These are phyloP conservation scores for Oryctes rhinoceros DNA, from an alignment of 1,140 invertebrate genomes.

Conservation along the genomic window DNA sequence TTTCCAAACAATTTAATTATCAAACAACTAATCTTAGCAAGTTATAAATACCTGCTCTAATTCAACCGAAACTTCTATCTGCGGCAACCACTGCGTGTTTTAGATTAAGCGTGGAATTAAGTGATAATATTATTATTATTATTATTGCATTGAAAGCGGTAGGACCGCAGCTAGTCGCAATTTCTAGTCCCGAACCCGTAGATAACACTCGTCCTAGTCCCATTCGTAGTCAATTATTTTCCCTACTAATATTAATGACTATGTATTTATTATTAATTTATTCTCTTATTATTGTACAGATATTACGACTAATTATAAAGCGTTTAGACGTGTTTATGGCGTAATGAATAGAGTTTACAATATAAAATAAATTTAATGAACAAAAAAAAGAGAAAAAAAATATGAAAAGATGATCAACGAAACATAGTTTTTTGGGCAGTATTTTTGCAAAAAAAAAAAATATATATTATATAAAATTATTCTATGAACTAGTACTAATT, in stretches of 20 bases:
- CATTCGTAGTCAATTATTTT: constrained; percentile 59
- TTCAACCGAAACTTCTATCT: background rate
- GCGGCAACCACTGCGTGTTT: constrained; percentile 32
- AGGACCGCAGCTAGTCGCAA: constrained; percentile 40
- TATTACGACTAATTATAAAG: background rate
- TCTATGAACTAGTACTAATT: constrained; percentile 40
- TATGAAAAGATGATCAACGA: constrained; percentile 46
- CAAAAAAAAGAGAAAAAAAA: constrained; percentile 35
- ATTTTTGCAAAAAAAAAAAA: constrained; percentile 58
- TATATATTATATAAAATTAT: constrained; percentile 42
- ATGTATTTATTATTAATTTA: constrained; percentile 33
- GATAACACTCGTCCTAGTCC: constrained; percentile 53
- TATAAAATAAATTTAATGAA: constrained; percentile 36
- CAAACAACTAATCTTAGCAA: background rate
- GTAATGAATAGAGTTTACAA: constrained; percentile 37
- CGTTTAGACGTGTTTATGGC: constrained; percentile 13
- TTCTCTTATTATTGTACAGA: background rate
- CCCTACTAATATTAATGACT: constrained; percentile 38
- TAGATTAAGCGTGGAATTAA: constrained; percentile 48
- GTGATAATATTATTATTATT: constrained; percentile 22
- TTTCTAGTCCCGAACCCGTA: constrained; percentile 47
- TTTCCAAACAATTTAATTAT: background rate
- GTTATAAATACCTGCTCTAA: background rate
- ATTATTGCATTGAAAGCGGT: constrained; percentile 35
- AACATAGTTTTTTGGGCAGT: constrained; percentile 57